Conservation (phyloP, 2,888 invertebrate genomes). For the Cataglyphis livida region DNA sequence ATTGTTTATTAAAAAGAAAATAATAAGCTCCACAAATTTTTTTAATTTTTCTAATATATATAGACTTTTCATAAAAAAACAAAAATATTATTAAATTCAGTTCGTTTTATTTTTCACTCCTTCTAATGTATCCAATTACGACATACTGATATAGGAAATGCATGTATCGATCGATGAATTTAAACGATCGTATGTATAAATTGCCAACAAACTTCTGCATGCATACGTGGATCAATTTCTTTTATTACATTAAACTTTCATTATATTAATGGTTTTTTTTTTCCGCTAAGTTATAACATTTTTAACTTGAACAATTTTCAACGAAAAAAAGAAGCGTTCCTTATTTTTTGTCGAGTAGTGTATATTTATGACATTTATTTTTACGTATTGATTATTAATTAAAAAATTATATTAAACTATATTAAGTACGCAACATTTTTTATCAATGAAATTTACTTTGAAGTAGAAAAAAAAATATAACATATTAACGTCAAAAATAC, state of each 20-base stretch:
- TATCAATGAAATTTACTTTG: neutral
- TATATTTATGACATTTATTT: neutral
- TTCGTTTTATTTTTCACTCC: neutral
- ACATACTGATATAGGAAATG: neutral
- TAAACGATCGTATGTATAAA: neutral
- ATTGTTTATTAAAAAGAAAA: neutral
- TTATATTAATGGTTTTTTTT: neutral
- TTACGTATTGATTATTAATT: neutral
- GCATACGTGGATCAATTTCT: neutral
- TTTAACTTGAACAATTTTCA: constrained; percentile 5
- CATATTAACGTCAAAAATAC: neutral
- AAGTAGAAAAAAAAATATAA: neutral
- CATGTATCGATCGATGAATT: neutral
- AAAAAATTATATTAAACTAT: neutral
- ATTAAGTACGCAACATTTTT: neutral
- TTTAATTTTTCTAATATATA: neutral
- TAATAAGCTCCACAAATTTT: neutral
- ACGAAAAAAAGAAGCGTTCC: neutral
- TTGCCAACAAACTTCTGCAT: neutral
- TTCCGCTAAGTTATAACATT: neutral
- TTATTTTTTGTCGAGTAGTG: neutral
- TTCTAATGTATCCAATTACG: neutral
- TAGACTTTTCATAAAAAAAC: neutral
- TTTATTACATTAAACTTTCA: neutral
- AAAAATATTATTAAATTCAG: neutral